Evolutionary conservation across 2,888 invertebrate genomes (phyloP), one percentile per base, ranked within the genome.

Genomic region (Scaeva pyrastri): DNA sequence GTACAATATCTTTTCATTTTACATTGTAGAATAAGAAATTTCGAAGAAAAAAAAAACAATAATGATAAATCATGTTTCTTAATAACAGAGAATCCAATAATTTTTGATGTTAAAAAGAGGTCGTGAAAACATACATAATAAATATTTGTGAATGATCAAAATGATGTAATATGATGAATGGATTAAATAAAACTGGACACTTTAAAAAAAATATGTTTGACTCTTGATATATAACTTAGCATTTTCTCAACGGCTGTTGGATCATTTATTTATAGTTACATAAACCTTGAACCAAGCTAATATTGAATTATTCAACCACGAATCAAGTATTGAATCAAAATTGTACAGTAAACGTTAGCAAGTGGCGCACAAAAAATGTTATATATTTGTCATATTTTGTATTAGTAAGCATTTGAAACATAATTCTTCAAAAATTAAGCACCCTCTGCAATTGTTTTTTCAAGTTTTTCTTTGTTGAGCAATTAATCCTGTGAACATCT

Each of bases 151-250:
- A 86, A 86, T 58, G 75, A 70, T 56, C n/a, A 31, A 31, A 84
- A 74, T 71, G 64, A 56, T 82, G 82, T 82, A 82, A 72, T n/a
- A n/a, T 73, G 52, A 64, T 74, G 70, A 82, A 82, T 71, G 74
- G 74, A 74, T 56, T 75, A 82, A 82, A 86, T 74, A 82, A 86
- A 86, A 78, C 58, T 73, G 77, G 77, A 81, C 64, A 85, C 86
- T 74, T 85, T 72, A 26, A 71, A 79, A 71, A 78, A 62, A 62
- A 2, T 23, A 14, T 1, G 21, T 52, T 8, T 31, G 31, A 5
- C 31, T 31, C 26, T 26, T 31, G 3, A 31, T 31, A 0, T 31
- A 7, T 31, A 7, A 31, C 5, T 31, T 31, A 31, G 31, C 31
- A 31, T 1, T 31, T 1, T 1, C 8, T 4, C 6, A 31, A 4